A percentile compares a stretch with the other conserved stretches of the same genome.
Evolutionary conservation across 2,113 vertebrate genomes (phyloP).

Genomic region (Arizona elegans): DNA sequence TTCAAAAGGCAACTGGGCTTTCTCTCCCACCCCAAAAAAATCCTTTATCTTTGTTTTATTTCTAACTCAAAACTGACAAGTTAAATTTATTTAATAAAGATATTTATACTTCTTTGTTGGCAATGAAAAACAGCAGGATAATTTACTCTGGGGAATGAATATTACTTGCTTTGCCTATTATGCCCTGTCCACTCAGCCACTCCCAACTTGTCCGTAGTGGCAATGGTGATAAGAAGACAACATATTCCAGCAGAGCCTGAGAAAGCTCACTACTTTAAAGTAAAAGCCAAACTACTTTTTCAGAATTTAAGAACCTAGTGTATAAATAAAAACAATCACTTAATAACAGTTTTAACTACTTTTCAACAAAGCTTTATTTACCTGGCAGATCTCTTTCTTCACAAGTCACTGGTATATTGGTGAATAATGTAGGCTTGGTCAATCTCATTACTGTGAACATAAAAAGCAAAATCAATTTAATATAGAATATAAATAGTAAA

Average conservation of each 20-base stretch:
- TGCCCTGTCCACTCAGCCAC: neutral
- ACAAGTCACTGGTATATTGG: slow-evolving; percentile 95
- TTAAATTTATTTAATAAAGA: neutral
- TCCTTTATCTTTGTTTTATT: neutral
- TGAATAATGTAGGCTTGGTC: slow-evolving; percentile 97
- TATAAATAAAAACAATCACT: neutral
- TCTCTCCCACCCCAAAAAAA: too few relatives aligned
- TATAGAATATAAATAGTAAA: neutral
- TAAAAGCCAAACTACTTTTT: neutral
- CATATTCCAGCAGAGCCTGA: neutral
- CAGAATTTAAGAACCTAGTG: neutral
- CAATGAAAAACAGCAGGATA: neutral
- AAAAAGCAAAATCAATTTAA: slow-evolving; percentile 35
- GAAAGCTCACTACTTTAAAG: neutral
- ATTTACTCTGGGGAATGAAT: neutral
- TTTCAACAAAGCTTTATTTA: slow-evolving; percentile 52
- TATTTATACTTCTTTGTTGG: neutral
- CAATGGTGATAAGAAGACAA: neutral
- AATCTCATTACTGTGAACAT: slow-evolving; percentile 89
- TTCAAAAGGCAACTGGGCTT: too few relatives aligned
- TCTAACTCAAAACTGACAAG: neutral
- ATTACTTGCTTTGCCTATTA: neutral
- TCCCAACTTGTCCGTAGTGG: neutral
- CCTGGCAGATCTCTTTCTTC: slow-evolving; percentile 96
- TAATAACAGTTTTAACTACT: neutral